Conservation (phyloP, 2,113 vertebrate genomes). For the Malurus cyaneus region DNA sequence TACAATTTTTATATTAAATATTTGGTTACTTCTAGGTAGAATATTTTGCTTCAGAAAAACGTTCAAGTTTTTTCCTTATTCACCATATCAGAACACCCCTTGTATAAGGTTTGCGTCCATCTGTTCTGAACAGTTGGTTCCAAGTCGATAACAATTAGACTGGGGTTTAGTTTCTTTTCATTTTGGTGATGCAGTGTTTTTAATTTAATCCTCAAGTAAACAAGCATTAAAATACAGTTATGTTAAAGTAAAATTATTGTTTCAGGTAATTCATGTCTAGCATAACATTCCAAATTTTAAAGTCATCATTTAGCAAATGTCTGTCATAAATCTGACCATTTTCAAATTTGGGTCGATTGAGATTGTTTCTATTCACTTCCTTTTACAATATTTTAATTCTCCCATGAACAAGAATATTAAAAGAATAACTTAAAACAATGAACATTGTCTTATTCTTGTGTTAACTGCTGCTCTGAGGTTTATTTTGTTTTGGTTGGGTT, state of each 20-base stretch:
- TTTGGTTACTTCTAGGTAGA: background rate
- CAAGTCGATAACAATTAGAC: background rate
- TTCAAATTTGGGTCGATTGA: background rate
- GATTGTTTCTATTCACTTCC: background rate
- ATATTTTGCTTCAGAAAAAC: background rate
- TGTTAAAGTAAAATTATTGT: background rate
- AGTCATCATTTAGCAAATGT: background rate
- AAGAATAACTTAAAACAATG: background rate
- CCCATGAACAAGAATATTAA: background rate
- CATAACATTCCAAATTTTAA: background rate
- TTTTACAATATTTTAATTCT: background rate
- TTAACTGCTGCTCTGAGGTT: background rate
- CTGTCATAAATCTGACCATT: background rate
- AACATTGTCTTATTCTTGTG: background rate
- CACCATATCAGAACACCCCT: background rate
- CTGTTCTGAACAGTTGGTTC: slow-evolving; percentile 18
- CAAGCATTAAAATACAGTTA: background rate
- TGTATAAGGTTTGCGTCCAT: background rate
- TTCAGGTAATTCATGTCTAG: background rate
- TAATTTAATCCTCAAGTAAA: slow-evolving; percentile 30
- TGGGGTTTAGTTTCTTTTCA: background rate
- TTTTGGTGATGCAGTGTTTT: slow-evolving; percentile 24
- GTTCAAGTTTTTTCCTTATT: background rate
- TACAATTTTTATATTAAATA: background rate
- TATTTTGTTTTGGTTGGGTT: background rate